Percentiles rank a stretch among this genome's conserved stretches.
Evolutionary conservation across 2,113 vertebrate species (phyloP).

Genomic region (Eidolon helvum): DNA sequence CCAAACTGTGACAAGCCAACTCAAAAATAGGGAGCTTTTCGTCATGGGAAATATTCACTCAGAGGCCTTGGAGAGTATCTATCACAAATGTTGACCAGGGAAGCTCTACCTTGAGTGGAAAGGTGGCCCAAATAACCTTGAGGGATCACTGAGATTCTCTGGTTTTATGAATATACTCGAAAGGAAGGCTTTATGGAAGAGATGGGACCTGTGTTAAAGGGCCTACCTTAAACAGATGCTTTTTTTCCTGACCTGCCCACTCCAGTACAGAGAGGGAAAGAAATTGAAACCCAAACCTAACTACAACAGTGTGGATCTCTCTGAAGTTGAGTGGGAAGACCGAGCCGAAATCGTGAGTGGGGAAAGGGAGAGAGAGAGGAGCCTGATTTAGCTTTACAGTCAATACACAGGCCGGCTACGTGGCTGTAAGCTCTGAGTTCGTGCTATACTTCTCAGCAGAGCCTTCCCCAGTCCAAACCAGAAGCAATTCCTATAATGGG

Average conservation of each 20-base stretch:
- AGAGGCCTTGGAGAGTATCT: background rate
- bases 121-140: background rate
- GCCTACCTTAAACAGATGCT: background rate
- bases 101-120: background rate
- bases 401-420: background rate
- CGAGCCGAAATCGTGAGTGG: slow-evolving; percentile 89
- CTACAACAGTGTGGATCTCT: slow-evolving; percentile 97
- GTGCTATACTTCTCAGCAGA: background rate
- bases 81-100: background rate
- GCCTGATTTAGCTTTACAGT: accelerated
- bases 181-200: background rate
- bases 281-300: slow-evolving; percentile 95
- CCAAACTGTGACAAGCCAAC: background rate
- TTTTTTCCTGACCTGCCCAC: background rate
- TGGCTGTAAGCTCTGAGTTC: background rate
- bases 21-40: background rate
- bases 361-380: background rate
- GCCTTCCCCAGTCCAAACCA: background rate
- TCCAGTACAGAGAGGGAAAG: slow-evolving; percentile 94
- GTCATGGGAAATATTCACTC: background rate
- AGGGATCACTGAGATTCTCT: background rate
- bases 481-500: background rate
- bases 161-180: background rate
- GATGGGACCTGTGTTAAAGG: too few relatives aligned
- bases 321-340: slow-evolving; percentile 97